A percentile compares a stretch with the other conserved stretches of the same genome.
Evolutionary conservation across 2,113 vertebrate species (phyloP).

Genomic region (Plectropomus leopardus): DNA sequence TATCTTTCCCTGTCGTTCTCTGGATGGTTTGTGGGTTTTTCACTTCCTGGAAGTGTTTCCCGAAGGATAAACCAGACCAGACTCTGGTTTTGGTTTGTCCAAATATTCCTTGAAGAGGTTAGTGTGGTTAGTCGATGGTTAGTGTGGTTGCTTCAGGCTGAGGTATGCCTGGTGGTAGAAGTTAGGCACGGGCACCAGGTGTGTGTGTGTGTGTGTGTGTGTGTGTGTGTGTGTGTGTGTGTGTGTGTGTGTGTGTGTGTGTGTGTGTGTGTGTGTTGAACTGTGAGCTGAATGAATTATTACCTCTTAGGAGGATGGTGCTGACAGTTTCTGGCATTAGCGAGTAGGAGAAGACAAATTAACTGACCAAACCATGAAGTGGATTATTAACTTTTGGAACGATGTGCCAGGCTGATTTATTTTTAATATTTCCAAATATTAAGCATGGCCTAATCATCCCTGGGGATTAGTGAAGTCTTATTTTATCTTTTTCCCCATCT

Average conservation of each 20-base stretch:
- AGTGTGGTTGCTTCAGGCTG: conserved; percentile 26
- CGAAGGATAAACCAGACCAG: conserved; percentile 19
- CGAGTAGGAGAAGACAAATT: conserved; percentile 17
- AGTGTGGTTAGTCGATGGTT: conserved; percentile 26
- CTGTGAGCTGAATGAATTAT: conserved; percentile 25
- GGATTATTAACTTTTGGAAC: not conserved
- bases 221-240: not conserved
- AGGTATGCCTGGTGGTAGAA: conserved; percentile 9
- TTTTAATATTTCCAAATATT: not conserved
- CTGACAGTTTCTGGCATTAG: conserved; percentile 24
- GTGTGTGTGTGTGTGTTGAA: conserved; percentile 7
- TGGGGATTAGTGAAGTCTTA: not conserved
- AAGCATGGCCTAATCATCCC: not conserved
- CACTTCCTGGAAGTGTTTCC: conserved; percentile 27
- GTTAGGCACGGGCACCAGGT: not conserved
- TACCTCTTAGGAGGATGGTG: not conserved
- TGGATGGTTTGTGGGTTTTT: conserved; percentile 30
- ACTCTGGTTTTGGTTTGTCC: conserved; percentile 41
- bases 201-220: not conserved
- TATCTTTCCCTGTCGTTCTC: not conserved
- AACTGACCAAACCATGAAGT: conserved; percentile 3
- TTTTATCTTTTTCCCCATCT: not conserved
- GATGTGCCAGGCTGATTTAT: not conserved
- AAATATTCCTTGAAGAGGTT: conserved; percentile 32
- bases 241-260: conserved; percentile 9